Evolutionary conservation across 2,113 vertebrate genomes (phyloP).

Genomic region (Zingel zingel): DNA sequence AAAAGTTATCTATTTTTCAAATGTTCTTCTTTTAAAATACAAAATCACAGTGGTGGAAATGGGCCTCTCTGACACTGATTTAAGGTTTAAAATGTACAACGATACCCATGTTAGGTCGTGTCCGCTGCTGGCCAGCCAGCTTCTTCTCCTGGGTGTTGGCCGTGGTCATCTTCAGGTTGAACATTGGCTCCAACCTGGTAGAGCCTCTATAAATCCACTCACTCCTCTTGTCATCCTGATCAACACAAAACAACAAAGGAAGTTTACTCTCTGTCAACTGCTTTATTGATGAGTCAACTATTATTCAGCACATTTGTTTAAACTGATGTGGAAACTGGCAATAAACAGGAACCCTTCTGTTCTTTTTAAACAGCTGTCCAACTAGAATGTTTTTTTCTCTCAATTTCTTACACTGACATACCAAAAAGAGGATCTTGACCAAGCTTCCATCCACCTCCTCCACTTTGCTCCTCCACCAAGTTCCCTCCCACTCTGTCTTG

Average conservation of each 20-base stretch:
- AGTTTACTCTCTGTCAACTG: not conserved
- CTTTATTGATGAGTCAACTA: not conserved
- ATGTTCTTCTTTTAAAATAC: not conserved
- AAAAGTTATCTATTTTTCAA: not conserved
- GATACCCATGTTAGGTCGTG: constrained; percentile 94
- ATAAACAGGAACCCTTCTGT: not conserved
- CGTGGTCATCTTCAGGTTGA: constrained; percentile 95
- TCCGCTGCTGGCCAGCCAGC: constrained; percentile 91
- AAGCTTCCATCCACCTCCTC: constrained; percentile 98
- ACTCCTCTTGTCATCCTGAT: constrained; percentile 94
- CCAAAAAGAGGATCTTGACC: constrained; percentile 98
- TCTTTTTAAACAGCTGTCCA: not conserved
- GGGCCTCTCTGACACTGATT: not conserved
- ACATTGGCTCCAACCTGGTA: constrained; percentile 97
- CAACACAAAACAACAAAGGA: constrained; percentile 6
- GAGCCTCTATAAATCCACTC: constrained; percentile 99
- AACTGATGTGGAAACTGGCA: not conserved
- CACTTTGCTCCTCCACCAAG: constrained; percentile 98
- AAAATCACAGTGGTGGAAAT: not conserved
- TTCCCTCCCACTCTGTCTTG: constrained; percentile 99
- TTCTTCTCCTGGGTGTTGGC: constrained; percentile 95
- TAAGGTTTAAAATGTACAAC: not conserved
- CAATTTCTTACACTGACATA: constrained; percentile 69
- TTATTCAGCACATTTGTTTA: not conserved
- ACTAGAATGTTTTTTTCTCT: not conserved